Base-by-base conservation (phyloP, 2,888 invertebrate species). In the Thymelicus acteon region DNA sequence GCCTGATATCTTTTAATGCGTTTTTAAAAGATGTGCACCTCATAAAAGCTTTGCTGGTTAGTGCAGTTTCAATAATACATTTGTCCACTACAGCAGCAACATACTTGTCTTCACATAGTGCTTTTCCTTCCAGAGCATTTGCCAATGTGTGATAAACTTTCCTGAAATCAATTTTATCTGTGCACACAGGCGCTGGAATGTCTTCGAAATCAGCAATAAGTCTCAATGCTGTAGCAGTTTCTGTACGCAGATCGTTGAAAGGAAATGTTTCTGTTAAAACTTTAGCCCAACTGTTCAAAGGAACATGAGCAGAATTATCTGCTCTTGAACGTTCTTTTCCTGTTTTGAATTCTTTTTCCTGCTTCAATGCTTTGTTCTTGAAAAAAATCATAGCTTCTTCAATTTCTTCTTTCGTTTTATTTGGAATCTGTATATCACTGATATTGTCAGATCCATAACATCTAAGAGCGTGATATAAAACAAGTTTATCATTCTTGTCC, bases 111-210 rank as follows among this genome's bases (percentile, higher is more conserved):
- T 83, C 76, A 2, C 75, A 72, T 7, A 91, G 65, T 10, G 84
- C 69, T 79, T 91, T 91, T 0, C 93, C 93, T 75, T 91, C 90
- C 77, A 93, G 79, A 5, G 92, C 89, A 77, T 90, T 87, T 0
- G 92, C 92, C 57, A 94, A 73, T 64, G 82, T 79, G 63, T 85
- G 81, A 73, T 94, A 93, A 12, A 91, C 74, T 15, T 81, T 80
- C 69, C 78, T 83, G 49, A 94, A 89, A 75, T 93, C 86, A 68
- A 91, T 77, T 49, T 82, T 79, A 0, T 83, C 82, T 12, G 87
- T 85, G 5, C 72, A 72, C 1, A 73, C 61, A 2, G 85, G 62
- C 4, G 79, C 6, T 0, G 92, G 90, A 40, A 88, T 83, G 3
- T 83, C 75, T 75, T 93, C 92, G 72, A 87, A 81, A 12, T 92